Conservation (phyloP, 2,888 invertebrate genomes). For the Chrysina gloriosa region DNA sequence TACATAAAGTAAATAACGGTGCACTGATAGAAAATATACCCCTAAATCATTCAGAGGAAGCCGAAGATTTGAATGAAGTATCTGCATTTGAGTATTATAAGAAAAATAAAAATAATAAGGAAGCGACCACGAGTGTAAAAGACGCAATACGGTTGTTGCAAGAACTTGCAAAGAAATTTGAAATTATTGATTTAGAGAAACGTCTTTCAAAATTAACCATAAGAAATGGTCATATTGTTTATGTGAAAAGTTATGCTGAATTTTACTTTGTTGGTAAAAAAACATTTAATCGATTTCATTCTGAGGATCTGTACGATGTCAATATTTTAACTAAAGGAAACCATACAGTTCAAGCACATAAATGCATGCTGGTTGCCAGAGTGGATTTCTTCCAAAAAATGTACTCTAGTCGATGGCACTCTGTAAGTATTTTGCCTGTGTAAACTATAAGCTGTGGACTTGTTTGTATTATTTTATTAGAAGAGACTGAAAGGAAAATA, state of each 20-base stretch:
- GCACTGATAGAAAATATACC: slow-evolving; percentile 15
- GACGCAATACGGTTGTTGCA: slow-evolving; percentile 71
- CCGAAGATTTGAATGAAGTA: slow-evolving; percentile 56
- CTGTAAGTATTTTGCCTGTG: slow-evolving; percentile 66
- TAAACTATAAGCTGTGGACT: no score
- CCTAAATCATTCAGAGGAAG: slow-evolving; percentile 38
- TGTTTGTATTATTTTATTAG: no score
- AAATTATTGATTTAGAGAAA: slow-evolving; percentile 67
- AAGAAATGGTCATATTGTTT: slow-evolving; percentile 47
- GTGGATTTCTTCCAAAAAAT: slow-evolving; percentile 89
- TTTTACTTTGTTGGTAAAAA: slow-evolving; percentile 45
- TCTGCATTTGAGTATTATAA: slow-evolving; percentile 69
- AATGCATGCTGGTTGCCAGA: slow-evolving; percentile 82
- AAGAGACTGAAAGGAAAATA: no score
- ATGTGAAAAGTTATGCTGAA: slow-evolving; percentile 42
- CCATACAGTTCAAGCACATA: slow-evolving; percentile 74
- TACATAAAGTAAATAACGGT: slow-evolving; percentile 17
- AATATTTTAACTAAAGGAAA: slow-evolving; percentile 60
- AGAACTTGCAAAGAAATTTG: slow-evolving; percentile 69
- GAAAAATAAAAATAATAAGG: slow-evolving; percentile 49
- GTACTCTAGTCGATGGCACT: slow-evolving; percentile 83
- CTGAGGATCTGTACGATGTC: slow-evolving; percentile 61
- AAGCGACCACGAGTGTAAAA: slow-evolving; percentile 51
- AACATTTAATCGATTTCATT: slow-evolving; percentile 43
- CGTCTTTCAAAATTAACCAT: slow-evolving; percentile 65